Conservation (phyloP, 2,888 invertebrate species). For the Tolmerus cingulatus region DNA sequence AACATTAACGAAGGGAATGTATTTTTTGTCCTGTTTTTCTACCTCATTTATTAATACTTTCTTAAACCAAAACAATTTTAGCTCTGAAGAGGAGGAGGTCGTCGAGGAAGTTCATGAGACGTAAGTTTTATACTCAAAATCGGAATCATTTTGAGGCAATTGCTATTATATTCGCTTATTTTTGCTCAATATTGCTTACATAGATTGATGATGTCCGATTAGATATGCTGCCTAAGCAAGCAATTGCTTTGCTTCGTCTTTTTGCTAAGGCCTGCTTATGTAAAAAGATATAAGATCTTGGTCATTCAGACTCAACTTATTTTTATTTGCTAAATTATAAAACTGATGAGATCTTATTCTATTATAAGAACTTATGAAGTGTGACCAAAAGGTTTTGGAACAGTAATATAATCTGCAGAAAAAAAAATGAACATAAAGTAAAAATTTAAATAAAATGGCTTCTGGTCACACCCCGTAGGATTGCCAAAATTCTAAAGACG, state of each 20-base stretch:
- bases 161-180: background rate
- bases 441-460: background rate
- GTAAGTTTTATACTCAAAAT: conserved; percentile 56
- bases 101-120: conserved; percentile 63
- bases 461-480: background rate
- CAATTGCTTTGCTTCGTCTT: background rate
- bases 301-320: background rate
- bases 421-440: background rate
- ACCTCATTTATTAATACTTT: conserved; percentile 42
- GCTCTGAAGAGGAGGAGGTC: conserved; percentile 63
- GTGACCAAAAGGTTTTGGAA: background rate
- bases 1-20: conserved; percentile 45
- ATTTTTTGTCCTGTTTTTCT: conserved; percentile 37
- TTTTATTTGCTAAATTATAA: background rate
- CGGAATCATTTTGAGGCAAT: background rate
- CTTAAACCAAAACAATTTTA: conserved; percentile 50
- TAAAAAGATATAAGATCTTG: background rate
- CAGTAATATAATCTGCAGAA: too few relatives aligned
- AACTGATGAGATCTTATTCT: background rate
- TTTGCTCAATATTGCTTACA: background rate
- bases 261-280: background rate
- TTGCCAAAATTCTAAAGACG: background rate
- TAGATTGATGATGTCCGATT: background rate
- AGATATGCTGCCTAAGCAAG: background rate
- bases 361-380: background rate